Evolutionary conservation across 2,888 invertebrate species (phyloP).

Genomic region (Anticlea derivata): DNA sequence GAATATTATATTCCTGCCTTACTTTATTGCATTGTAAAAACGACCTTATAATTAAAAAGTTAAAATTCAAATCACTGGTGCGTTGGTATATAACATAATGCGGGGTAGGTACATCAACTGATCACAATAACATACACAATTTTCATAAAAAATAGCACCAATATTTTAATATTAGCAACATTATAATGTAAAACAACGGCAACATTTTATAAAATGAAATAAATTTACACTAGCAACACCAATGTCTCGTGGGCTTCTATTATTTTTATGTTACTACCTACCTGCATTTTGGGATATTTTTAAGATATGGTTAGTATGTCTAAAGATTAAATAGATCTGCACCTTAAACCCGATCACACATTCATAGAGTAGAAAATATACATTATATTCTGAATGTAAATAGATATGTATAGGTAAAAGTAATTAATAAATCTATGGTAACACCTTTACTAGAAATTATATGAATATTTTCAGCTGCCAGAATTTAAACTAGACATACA

Average conservation of each 20-base stretch:
- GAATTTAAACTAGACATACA: slow-evolving; percentile 16
- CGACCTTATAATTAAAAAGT: slow-evolving; percentile 45
- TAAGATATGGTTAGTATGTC: slow-evolving; percentile 60
- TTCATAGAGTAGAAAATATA: slow-evolving; percentile 71
- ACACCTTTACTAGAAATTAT: slow-evolving; percentile 67
- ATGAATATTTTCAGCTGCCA: slow-evolving; percentile 21
- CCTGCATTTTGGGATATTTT: slow-evolving; percentile 41
- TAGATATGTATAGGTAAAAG: slow-evolving; percentile 72
- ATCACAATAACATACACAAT: slow-evolving; percentile 55
- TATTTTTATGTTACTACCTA: slow-evolving; percentile 23
- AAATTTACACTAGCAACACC: slow-evolving; percentile 64
- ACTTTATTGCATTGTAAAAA: slow-evolving; percentile 53
- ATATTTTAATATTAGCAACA: slow-evolving; percentile 75
- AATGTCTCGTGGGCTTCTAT: slow-evolving; percentile 35
- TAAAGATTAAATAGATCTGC: slow-evolving; percentile 55
- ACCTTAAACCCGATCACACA: slow-evolving; percentile 65
- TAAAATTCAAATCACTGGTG: slow-evolving; percentile 72
- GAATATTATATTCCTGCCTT: slow-evolving; percentile 33
- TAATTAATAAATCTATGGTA: slow-evolving; percentile 75
- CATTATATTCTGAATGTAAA: slow-evolving; percentile 65
- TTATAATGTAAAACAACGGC: slow-evolving; percentile 53
- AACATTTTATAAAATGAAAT: slow-evolving; percentile 49
- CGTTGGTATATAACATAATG: slow-evolving; percentile 43
- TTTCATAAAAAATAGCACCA: slow-evolving; percentile 76
- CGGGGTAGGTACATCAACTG: slow-evolving; percentile 43